Conservation (phyloP, 2,888 invertebrate species). For the Griposia aprilina region DNA sequence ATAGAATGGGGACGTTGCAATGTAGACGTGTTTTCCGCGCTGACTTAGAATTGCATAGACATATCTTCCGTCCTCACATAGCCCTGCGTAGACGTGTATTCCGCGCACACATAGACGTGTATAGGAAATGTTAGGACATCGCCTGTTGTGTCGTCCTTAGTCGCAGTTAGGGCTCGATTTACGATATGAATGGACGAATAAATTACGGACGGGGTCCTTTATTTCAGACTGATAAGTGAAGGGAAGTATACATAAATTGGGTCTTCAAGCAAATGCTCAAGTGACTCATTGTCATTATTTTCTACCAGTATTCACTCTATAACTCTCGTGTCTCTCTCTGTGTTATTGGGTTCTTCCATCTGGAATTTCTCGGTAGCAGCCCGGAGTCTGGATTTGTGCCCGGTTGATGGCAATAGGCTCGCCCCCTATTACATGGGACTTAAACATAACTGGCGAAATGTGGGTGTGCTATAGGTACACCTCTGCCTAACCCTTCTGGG, state of each 20-base stretch:
- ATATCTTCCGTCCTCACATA: constrained; percentile 23
- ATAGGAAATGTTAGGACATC: constrained; percentile 32
- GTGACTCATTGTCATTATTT: neutral
- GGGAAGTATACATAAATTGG: constrained; percentile 14
- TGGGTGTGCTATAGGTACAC: too few species aligned
- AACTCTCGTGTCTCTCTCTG: too few species aligned
- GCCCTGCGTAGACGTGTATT: neutral
- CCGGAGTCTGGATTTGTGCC: too few species aligned
- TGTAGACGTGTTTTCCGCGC: constrained; percentile 13
- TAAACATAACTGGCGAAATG: too few species aligned
- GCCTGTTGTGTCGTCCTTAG: constrained; percentile 29
- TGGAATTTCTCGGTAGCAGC: too few species aligned
- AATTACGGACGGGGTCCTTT: constrained; percentile 21
- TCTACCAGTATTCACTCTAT: neutral
- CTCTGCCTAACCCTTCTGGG: too few species aligned
- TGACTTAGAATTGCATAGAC: constrained; percentile 18
- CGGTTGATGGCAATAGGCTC: too few species aligned
- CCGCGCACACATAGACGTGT: constrained; percentile 19
- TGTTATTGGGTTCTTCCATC: too few species aligned
- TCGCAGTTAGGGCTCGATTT: constrained; percentile 29
- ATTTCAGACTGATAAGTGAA: constrained; percentile 19
- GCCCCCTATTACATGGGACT: too few species aligned
- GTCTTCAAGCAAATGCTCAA: neutral
- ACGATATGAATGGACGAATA: constrained; percentile 25
- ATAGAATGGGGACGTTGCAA: constrained; percentile 24